Conservation (phyloP, 2,888 invertebrate species). For the Sussaba pulchella region DNA sequence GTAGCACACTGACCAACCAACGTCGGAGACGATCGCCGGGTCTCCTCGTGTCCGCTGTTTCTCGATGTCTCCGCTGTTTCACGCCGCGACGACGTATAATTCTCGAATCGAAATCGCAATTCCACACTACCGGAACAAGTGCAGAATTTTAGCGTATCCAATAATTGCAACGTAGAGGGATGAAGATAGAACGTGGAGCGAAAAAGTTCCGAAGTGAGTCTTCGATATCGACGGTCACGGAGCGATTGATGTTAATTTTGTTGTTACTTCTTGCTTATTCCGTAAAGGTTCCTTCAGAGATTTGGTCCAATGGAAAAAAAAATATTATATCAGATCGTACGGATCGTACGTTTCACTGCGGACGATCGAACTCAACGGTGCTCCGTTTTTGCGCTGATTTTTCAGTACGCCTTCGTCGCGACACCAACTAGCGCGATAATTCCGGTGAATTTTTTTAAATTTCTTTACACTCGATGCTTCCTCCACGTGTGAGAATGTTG, state of each 20-base stretch:
- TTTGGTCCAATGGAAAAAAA: too few relatives aligned
- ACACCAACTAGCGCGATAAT: background rate
- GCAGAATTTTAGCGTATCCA: too few relatives aligned
- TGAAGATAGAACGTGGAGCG: too few relatives aligned
- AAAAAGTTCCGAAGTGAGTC: too few relatives aligned
- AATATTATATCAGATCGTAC: too few relatives aligned
- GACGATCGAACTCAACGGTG: constrained; percentile 27
- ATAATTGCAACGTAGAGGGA: too few relatives aligned
- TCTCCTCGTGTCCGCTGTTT: background rate
- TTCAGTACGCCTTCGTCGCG: background rate
- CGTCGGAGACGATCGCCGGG: background rate
- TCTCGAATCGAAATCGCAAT: background rate
- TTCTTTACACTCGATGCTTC: background rate
- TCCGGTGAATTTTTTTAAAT: background rate
- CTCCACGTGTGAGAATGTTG: background rate
- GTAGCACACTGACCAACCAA: constrained; percentile 22
- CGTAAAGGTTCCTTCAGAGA: too few relatives aligned
- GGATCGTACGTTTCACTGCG: constrained; percentile 49
- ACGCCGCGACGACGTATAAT: background rate
- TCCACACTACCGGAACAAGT: too few relatives aligned
- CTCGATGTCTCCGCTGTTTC: background rate
- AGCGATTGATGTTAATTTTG: too few relatives aligned
- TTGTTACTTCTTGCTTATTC: too few relatives aligned
- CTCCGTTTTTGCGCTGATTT: background rate
- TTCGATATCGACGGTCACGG: too few relatives aligned